Conservation (phyloP, 2,113 vertebrate species). For the Melanocharis versteri region DNA sequence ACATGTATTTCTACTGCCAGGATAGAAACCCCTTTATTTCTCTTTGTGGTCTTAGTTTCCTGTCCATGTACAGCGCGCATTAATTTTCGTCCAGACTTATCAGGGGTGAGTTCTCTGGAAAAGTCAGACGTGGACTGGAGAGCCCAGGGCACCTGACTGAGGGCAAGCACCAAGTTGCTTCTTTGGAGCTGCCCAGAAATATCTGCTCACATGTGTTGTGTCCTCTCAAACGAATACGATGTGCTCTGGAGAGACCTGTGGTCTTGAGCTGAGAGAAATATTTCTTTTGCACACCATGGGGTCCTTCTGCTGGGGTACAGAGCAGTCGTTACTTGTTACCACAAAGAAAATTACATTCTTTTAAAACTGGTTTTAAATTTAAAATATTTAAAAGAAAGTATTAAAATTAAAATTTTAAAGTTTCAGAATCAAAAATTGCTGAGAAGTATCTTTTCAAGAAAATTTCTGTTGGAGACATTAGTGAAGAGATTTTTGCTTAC, state of each 20-base stretch:
- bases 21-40: background rate
- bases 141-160: background rate
- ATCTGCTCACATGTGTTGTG: background rate
- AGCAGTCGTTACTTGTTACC: rapidly evolving
- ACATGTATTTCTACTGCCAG: background rate
- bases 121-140: background rate
- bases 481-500: background rate
- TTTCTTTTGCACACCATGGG: background rate
- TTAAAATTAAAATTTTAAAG: background rate
- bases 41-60: background rate
- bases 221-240: background rate
- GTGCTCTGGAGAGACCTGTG: background rate
- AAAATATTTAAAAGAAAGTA: background rate
- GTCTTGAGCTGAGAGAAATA: background rate
- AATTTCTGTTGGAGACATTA: background rate
- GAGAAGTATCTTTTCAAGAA: background rate
- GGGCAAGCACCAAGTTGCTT: background rate
- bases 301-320: background rate
- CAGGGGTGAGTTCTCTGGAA: background rate
- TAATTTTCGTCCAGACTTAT: background rate
- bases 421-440: background rate
- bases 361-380: background rate
- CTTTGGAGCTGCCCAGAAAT: background rate
- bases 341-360: background rate
- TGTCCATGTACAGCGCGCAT: background rate